These are phyloP conservation scores for Podarcis raffonei DNA, from an alignment of 2,113 vertebrate genomes.

Conservation along the genomic window DNA sequence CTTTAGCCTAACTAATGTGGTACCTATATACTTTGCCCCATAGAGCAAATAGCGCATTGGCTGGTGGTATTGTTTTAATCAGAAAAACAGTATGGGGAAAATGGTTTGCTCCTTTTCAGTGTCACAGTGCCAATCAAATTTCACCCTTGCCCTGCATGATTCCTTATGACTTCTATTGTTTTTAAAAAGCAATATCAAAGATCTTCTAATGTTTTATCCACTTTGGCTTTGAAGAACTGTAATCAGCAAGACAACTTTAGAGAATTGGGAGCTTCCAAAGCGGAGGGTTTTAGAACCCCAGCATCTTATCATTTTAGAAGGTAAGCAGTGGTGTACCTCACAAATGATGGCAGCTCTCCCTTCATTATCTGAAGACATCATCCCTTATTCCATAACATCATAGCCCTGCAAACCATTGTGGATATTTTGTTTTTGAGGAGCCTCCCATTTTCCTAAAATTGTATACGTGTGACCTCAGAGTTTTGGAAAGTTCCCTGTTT, in stretches of 20 bases:
- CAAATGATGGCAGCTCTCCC: not conserved
- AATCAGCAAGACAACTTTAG: not conserved
- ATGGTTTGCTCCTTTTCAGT: not conserved
- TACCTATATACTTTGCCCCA: not conserved
- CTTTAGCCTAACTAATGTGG: not conserved
- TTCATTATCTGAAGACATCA: not conserved
- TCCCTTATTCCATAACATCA: not conserved
- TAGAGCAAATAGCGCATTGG: not conserved
- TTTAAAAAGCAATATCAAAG: not conserved
- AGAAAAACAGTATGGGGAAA: not conserved
- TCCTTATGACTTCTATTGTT: not conserved
- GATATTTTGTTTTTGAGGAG: not conserved
- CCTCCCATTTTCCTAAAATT: not conserved
- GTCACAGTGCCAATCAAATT: not conserved
- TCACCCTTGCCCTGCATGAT: not conserved
- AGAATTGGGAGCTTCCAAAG: not conserved
- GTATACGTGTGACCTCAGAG: not conserved
- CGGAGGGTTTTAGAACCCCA: not conserved
- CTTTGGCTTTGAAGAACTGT: not conserved
- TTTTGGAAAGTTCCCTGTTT: not conserved
- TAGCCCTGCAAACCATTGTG: not conserved
- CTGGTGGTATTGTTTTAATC: not conserved
- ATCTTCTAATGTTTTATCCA: not conserved
- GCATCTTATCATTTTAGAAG: not conserved
- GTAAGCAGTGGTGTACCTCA: not conserved